A percentile compares a stretch with the other conserved stretches of the same genome.
Conservation (phyloP, 1,140 invertebrate species). For the Amphibalanus amphitrite region DNA sequence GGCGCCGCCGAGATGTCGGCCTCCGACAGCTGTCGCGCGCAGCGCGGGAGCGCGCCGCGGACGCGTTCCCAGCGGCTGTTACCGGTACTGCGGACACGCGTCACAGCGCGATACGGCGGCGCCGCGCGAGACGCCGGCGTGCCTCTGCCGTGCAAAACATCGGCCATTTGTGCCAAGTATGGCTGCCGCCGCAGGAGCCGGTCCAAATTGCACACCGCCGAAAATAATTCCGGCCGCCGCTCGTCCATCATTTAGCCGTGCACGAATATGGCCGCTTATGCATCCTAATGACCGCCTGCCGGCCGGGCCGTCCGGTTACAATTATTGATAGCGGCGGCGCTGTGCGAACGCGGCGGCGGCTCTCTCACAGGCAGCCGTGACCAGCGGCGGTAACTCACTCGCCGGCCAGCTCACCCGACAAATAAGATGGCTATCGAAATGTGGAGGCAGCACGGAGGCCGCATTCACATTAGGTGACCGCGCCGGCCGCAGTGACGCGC, state of each 20-base stretch:
- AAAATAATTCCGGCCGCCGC: background rate
- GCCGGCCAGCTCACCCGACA: background rate
- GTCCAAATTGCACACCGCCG: background rate
- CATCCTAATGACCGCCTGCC: background rate
- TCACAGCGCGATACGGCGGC: background rate
- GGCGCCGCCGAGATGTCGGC: background rate
- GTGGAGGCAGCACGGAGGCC: background rate
- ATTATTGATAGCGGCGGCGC: background rate
- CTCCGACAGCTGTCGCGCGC: background rate
- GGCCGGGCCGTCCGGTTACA: background rate
- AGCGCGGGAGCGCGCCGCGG: background rate
- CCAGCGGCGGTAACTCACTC: background rate
- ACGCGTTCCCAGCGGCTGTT: background rate
- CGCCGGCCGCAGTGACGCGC: too few relatives aligned
- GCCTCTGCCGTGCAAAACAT: background rate
- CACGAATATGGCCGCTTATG: background rate
- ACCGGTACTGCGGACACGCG: background rate
- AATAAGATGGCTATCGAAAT: background rate
- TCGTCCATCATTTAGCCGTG: background rate
- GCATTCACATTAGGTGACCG: too few relatives aligned
- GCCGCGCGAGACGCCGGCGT: background rate
- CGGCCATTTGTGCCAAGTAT: background rate
- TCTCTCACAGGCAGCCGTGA: background rate
- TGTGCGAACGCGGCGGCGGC: background rate
- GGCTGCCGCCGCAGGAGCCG: background rate